Base-by-base conservation (phyloP, 2,113 vertebrate species). In the Martes martes region DNA sequence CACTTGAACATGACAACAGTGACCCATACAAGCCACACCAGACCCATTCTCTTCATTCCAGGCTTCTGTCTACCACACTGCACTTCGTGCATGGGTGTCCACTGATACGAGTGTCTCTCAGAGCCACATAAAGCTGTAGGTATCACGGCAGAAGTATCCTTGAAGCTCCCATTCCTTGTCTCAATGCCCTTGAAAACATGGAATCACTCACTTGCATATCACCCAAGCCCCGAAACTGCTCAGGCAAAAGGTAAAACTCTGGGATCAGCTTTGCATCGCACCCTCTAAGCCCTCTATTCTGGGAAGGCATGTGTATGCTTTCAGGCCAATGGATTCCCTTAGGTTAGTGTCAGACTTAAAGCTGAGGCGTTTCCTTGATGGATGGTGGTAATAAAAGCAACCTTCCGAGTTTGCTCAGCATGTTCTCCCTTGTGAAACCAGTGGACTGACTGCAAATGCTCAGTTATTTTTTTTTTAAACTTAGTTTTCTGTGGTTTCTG, bases 11-110 rank as follows among this genome's bases (percentile, higher is more conserved):
- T 1, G 26, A 74, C 69, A 86, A 71, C 2, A 9, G 50, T 31
- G 50, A 74, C 31, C 10, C 57, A 16, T 1, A 55, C 2, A 57
- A 80, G 2, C 0, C 0, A 3, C 0, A 2, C 2, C 2, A 47
- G 63, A 65, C 4, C 3, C 14, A 6, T 15, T 57, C 4, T 89
- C 28, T 55, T 91, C 47, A 69, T 16, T 59, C 42, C 7, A 69
- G 61, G 42, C 47, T 8, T 59, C 42, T 96, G 50, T 7, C 21
- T 36, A 39, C 31, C 52, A 47, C 11, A 28, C 11, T 73, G 45
- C 61, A 33, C 73, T 79, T 36, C 8, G 16, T 5, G 24, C 14
- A 4, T 7, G 18, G 19, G 28, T 52, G 42, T 91, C 76, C n/a
- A 16, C 63, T 36, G 8, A 76, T 57, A 42, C 4, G 4, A 63